phyloP scores from a whole-genome alignment of 2,113 vertebrate genomes.

The Smithornis capensis region DNA sequence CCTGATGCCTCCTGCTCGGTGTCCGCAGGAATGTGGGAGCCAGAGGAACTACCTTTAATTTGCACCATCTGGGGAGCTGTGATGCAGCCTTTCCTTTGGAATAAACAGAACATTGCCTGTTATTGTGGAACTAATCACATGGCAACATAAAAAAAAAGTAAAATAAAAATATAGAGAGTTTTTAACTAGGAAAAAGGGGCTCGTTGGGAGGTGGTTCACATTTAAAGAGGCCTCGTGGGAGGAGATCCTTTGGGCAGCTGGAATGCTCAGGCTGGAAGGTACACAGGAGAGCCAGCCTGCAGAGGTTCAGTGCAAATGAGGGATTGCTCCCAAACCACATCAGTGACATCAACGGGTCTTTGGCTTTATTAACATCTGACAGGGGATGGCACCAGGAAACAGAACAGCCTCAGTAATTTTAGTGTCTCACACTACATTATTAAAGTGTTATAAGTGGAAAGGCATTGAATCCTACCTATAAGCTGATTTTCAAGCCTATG shows the following conservation, averaged over 20 bases:
- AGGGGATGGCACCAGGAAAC: neutral
- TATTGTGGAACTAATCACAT: neutral
- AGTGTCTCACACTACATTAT: neutral
- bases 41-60: neutral
- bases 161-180: neutral
- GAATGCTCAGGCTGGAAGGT: neutral
- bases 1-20: neutral
- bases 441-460: conserved; percentile 20
- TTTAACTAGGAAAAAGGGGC: neutral
- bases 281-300: neutral
- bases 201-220: neutral
- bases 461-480: neutral
- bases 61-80: neutral
- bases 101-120: neutral
- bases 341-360: neutral
- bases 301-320: neutral
- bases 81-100: neutral
- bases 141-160: neutral
- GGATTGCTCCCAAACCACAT: neutral
- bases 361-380: neutral
- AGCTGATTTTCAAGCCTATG: neutral
- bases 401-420: neutral
- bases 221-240: neutral
- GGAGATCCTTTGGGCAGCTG: neutral
- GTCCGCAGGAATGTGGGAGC: neutral